Base-by-base conservation (phyloP, 2,797 vertebrate species). In the Microtus agrestis region DNA sequence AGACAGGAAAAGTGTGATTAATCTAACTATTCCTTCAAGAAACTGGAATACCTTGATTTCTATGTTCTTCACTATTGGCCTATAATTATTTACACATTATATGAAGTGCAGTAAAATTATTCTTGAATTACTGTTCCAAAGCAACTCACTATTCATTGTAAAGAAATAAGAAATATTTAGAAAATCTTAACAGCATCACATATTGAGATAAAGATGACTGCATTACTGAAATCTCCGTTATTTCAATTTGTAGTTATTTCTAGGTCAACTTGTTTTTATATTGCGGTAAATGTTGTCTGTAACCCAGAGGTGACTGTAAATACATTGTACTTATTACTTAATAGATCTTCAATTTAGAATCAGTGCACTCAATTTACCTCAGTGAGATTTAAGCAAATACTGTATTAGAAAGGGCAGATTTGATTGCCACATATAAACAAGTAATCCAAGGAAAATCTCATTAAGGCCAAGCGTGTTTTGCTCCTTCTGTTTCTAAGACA, bases 261-360 rank as follows among this genome's bases (percentile, higher is more conserved):
- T 69, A 91, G 96, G 63, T 96, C 76, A 96, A 76, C 78, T 74
- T 95, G 91, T 92, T 98, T 97, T 97, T 89, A 97, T 95, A 81
- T 94, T 82, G 54, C 92, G 87, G 54, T 93, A 93, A 96, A 95
- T 92, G 84, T 74, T 98, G 90, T 95, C 97, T 98, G 92, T 96
- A 92, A 95, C 61, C 34, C 25, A 48, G 94, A 89, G 88, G 88
- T 91, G 96, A 94, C 96, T 96, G 89, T 71, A 96, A 94, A 97
- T 40, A 31, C 85, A 96, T 91, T 84, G 48, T 94, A 86, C 87
- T 97, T 93, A 96, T 96, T 96, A 93, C 80, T 96, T 96, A 96
- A 96, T 94, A 94, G 81, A 93, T 91, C 90, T 94, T 97, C 93
- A 97, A 85, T 96, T 97, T 96, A 91, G 65, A 96, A 91, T 94